phyloP scores from a whole-genome alignment of 2,888 invertebrate species.

The Hecatera dysodea region DNA sequence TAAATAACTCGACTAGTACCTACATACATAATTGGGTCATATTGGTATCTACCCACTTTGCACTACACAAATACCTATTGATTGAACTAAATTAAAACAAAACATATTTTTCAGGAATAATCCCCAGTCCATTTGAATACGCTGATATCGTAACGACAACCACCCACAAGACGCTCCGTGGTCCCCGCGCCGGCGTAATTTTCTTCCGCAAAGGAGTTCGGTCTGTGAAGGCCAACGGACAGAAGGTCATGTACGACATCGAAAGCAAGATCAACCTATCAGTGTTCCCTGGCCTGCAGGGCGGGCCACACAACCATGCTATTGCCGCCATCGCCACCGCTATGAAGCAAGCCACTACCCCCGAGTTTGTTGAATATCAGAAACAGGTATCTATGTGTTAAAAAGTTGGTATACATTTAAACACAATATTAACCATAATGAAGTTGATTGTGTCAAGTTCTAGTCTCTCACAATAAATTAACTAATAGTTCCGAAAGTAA shows the following conservation, averaged over 20 bases:
- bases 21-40: neutral
- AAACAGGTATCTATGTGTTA: conserved; percentile 91
- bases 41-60: neutral
- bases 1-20: too few relatives aligned
- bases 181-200: conserved; percentile 97
- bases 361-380: conserved; percentile 96
- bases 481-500: neutral
- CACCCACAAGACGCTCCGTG: conserved; percentile 98
- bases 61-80: neutral
- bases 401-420: neutral
- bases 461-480: neutral
- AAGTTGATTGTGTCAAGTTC: neutral
- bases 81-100: neutral
- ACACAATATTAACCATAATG: too few relatives aligned
- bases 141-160: conserved; percentile 98
- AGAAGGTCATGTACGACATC: conserved; percentile 95
- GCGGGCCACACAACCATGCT: conserved; percentile 99
- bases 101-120: conserved; percentile 88
- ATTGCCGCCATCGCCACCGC: conserved; percentile 98
- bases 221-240: conserved; percentile 95
- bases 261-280: conserved; percentile 97
- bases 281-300: conserved; percentile 98
- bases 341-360: conserved; percentile 96
- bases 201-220: conserved; percentile 98
- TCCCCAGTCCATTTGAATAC: conserved; percentile 97